Percentiles rank a stretch among this genome's conserved stretches.
These are phyloP conservation scores for Solen grandis DNA, from an alignment of 1,140 invertebrate genomes.

Conservation along the genomic window DNA sequence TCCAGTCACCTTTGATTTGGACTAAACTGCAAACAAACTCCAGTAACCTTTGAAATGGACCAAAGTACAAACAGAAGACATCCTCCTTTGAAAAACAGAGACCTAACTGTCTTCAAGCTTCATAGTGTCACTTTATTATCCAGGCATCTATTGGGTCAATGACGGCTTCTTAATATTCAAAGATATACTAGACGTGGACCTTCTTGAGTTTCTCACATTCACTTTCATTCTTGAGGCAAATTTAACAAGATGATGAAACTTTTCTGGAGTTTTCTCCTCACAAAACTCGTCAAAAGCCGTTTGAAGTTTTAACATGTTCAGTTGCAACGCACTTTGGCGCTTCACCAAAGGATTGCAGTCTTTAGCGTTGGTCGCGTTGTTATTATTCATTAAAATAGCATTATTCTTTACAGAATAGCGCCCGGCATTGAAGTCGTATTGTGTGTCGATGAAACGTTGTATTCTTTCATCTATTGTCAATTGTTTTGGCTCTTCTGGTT, in stretches of 20 bases:
- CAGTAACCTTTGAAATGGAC: no score
- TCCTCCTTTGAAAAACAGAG: no score
- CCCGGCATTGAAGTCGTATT: conserved; percentile 27
- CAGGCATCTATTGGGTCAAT: no score
- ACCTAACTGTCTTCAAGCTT: no score
- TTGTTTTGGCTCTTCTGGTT: background rate
- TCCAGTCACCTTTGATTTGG: no score
- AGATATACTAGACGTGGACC: no score
- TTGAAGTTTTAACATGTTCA: conserved; percentile 21
- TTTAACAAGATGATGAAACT: conserved; percentile 18
- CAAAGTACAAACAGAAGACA: no score
- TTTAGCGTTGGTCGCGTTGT: background rate
- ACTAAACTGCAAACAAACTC: no score
- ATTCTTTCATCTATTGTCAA: conserved; percentile 27
- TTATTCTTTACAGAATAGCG: background rate
- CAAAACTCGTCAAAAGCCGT: conserved; percentile 42
- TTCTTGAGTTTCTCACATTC: conserved; percentile 5
- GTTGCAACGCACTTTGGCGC: background rate
- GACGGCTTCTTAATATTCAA: no score
- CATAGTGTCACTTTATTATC: no score
- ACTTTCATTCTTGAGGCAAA: conserved; percentile 33
- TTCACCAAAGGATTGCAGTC: background rate
- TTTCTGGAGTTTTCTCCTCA: conserved; percentile 4
- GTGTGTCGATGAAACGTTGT: conserved; percentile 28
- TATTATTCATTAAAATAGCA: background rate